phyloP scores from a whole-genome alignment of 2,113 vertebrate species.

The Sinocyclocheilus maitianheensis region DNA sequence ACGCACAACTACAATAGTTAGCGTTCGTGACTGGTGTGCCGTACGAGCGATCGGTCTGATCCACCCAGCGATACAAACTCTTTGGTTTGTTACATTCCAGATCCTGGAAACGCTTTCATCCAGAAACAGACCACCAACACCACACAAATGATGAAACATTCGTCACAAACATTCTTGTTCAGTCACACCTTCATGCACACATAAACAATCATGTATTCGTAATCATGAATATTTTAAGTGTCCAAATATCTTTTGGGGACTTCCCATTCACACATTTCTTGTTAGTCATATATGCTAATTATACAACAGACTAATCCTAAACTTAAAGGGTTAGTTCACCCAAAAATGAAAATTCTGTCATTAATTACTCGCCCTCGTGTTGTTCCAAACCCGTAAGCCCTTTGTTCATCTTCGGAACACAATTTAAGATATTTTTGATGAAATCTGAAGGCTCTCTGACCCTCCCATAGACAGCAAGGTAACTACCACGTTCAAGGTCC shows the following conservation, averaged over 20 bases:
- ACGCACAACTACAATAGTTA: background rate
- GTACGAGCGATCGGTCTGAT: background rate
- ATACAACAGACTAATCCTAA: background rate
- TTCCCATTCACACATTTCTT: background rate
- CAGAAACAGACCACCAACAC: background rate
- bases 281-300: background rate
- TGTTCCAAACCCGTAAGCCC: too few species aligned
- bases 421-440: too few species aligned
- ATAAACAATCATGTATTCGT: constrained; percentile 9
- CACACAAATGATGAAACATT: background rate
- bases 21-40: background rate
- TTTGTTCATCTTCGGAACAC: too few species aligned
- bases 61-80: background rate
- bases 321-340: background rate
- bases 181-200: background rate
- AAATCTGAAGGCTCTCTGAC: too few species aligned
- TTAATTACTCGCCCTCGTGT: too few species aligned
- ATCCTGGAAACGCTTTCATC: background rate
- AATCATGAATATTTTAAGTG: constrained; percentile 9
- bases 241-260: background rate
- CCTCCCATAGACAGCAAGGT: too few species aligned
- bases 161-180: background rate
- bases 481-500: too few species aligned
- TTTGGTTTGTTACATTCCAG: constrained; percentile 16
- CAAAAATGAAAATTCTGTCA: too few species aligned